Conservation (phyloP, 2,888 invertebrate species). For the Rhamnusium bicolor region DNA sequence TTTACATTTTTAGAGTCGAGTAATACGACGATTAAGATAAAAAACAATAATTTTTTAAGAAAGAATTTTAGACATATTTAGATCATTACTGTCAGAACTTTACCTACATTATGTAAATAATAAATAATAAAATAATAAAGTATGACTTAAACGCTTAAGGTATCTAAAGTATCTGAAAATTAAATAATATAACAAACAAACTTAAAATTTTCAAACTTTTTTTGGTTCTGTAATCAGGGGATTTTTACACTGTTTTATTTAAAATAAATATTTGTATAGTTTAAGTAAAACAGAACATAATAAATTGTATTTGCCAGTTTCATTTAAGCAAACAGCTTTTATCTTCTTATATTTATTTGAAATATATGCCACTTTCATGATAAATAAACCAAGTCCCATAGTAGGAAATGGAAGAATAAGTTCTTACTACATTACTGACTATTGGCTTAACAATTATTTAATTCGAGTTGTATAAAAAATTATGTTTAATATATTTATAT, state of each 20-base stretch:
- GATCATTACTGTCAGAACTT: no score
- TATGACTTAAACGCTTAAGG: neutral
- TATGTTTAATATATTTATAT: no score
- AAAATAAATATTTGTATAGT: neutral
- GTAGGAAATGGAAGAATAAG: neutral
- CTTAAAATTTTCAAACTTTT: no score
- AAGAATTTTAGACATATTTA: no score
- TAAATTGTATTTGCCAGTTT: conserved; percentile 29
- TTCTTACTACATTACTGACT: no score
- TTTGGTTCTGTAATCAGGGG: neutral
- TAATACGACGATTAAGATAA: no score
- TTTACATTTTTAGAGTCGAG: no score
- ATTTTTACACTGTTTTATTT: neutral
- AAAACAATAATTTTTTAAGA: no score
- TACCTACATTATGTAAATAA: no score
- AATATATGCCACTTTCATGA: neutral
- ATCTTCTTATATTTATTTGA: neutral
- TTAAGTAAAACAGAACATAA: conserved; percentile 5
- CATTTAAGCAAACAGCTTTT: conserved; percentile 16
- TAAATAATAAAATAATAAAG: neutral
- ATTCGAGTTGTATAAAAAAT: no score
- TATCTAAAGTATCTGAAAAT: neutral
- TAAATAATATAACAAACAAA: neutral
- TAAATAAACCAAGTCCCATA: neutral
- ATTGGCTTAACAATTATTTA: no score